Conservation (phyloP, 2,113 vertebrate species). For the Halcyon senegalensis region DNA sequence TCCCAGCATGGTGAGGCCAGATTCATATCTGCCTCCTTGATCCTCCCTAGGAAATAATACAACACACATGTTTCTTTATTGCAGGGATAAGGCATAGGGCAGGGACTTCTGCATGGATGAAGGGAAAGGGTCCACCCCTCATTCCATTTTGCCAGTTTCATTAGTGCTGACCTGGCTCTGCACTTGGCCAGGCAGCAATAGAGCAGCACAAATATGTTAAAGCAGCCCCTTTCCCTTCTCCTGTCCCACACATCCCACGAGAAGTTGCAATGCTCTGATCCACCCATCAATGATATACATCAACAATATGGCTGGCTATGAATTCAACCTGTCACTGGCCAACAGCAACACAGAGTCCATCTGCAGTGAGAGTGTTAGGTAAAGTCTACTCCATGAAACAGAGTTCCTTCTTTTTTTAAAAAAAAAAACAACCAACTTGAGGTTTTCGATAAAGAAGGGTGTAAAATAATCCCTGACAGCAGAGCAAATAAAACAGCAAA, state of each 20-base stretch:
- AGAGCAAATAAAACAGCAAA: constrained; percentile 1
- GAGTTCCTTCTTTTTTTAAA: not conserved
- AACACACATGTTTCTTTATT: rapidly evolving
- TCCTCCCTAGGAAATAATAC: not conserved
- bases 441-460: constrained; percentile 60
- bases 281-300: not conserved
- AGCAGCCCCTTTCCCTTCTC: not conserved
- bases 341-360: not conserved
- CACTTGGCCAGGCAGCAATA: not conserved
- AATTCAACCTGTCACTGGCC: constrained; percentile 29
- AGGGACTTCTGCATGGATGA: not conserved
- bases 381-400: constrained; percentile 1
- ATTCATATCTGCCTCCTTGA: not conserved
- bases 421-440: not conserved
- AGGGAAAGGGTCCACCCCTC: not conserved
- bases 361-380: constrained; percentile 9
- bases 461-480: constrained; percentile 55
- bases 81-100: not conserved
- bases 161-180: not conserved
- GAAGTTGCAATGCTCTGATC: not conserved
- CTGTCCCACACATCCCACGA: not conserved
- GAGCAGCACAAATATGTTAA: not conserved
- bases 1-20: rapidly evolving
- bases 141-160: not conserved
- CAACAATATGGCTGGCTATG: not conserved